Percentiles rank a stretch among this genome's conserved stretches.
These are phyloP conservation scores for Plusia festucae DNA, from an alignment of 2,888 invertebrate species.

Conservation along the genomic window DNA sequence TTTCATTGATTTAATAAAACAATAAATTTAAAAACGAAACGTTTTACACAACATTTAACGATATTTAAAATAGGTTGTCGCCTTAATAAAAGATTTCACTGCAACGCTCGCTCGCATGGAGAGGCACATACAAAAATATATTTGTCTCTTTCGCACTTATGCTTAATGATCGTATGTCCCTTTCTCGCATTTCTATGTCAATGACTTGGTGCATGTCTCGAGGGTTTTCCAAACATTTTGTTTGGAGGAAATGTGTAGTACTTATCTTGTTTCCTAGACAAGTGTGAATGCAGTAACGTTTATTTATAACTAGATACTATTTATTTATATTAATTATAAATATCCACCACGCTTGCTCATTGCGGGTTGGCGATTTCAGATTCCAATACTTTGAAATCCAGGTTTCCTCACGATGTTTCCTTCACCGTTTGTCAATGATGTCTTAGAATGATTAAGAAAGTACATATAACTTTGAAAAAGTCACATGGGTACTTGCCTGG, in stretches of 20 bases:
- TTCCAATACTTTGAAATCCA: too few relatives aligned
- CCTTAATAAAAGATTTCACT: slow-evolving; percentile 80
- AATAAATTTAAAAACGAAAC: neutral
- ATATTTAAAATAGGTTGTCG: slow-evolving; percentile 54
- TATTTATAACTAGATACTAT: too few relatives aligned
- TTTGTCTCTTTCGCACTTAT: slow-evolving; percentile 61
- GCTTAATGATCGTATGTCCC: slow-evolving; percentile 56
- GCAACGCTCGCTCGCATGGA: slow-evolving; percentile 64
- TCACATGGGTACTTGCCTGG: too few relatives aligned
- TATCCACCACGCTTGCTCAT: too few relatives aligned
- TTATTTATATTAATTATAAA: too few relatives aligned
- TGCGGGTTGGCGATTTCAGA: too few relatives aligned
- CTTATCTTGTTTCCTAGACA: slow-evolving; percentile 14
- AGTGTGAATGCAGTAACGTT: neutral
- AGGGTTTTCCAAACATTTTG: slow-evolving; percentile 57
- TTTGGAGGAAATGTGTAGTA: slow-evolving; percentile 45
- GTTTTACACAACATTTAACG: slow-evolving; percentile 10
- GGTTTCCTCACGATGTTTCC: too few relatives aligned
- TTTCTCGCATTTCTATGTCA: slow-evolving; percentile 67
- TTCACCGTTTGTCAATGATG: too few relatives aligned
- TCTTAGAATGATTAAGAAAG: too few relatives aligned
- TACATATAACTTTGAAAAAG: too few relatives aligned
- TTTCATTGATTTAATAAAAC: neutral
- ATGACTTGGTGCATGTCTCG: slow-evolving; percentile 58
- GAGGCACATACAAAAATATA: slow-evolving; percentile 65